Evolutionary conservation across 2,113 vertebrate species (phyloP).

Genomic region (Heptranchias perlo): DNA sequence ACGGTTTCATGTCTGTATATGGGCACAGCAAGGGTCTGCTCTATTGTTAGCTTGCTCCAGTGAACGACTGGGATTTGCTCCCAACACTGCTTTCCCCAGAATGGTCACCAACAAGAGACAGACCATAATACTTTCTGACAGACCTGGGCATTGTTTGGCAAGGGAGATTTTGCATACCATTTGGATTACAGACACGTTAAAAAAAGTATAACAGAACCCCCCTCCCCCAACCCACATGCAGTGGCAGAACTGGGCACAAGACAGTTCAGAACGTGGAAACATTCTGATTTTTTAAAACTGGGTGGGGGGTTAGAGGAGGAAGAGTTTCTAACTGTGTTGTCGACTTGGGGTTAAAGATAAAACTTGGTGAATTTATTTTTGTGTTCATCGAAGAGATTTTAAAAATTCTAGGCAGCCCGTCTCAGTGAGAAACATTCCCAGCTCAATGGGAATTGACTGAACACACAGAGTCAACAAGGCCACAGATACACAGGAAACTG

Average conservation of each 20-base stretch:
- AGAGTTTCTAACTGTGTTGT: too few relatives aligned
- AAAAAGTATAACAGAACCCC: not conserved
- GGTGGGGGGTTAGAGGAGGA: too few relatives aligned
- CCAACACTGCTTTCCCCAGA: not conserved
- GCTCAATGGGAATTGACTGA: too few relatives aligned
- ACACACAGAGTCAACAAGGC: too few relatives aligned
- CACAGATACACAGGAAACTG: too few relatives aligned
- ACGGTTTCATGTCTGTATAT: not conserved
- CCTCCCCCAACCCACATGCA: not conserved
- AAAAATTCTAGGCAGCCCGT: too few relatives aligned
- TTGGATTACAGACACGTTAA: not conserved
- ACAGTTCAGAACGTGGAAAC: not conserved
- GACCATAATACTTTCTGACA: not conserved
- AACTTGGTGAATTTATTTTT: too few relatives aligned
- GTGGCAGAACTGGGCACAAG: not conserved
- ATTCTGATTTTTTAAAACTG: too few relatives aligned
- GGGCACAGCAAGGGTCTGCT: not conserved
- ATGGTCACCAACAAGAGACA: not conserved
- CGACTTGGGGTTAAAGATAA: too few relatives aligned
- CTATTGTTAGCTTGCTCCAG: slow-evolving; percentile 11
- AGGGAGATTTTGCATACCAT: not conserved
- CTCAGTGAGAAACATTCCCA: too few relatives aligned
- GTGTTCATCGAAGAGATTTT: too few relatives aligned
- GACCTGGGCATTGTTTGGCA: not conserved
- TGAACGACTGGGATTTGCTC: not conserved